A percentile compares a stretch with the other conserved stretches of the same genome.
These are phyloP conservation scores for Tipula lateralis DNA, from an alignment of 2,888 invertebrate species.

Conservation along the genomic window DNA sequence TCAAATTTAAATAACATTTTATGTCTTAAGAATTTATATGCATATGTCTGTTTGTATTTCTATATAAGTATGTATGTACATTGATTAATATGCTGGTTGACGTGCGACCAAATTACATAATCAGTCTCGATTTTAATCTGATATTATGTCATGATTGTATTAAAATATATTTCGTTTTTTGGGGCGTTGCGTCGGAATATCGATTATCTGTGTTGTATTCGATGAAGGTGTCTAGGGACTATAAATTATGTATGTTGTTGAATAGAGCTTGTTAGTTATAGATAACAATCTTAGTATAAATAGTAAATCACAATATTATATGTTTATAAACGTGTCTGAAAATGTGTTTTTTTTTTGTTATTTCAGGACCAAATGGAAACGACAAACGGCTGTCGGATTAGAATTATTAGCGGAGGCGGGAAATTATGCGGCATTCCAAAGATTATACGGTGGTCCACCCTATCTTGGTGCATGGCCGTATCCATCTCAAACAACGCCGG, in stretches of 20 bases:
- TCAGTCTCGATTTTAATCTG: background rate
- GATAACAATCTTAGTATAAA: background rate
- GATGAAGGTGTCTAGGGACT: background rate
- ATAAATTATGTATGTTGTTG: background rate
- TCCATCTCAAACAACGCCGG: constrained; percentile 58
- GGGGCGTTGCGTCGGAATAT: background rate
- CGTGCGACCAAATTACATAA: background rate
- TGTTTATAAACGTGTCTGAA: background rate
- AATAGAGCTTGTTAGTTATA: background rate
- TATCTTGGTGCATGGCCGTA: constrained; percentile 61
- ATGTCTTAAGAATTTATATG: background rate
- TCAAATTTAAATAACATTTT: background rate
- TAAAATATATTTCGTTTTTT: background rate
- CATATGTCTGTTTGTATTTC: background rate
- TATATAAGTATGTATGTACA: background rate
- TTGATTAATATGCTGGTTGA: background rate
- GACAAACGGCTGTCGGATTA: constrained; percentile 95
- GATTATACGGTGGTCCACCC: constrained; percentile 76
- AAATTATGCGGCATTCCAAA: constrained; percentile 97
- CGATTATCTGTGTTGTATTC: background rate
- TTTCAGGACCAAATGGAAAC: constrained; percentile 93
- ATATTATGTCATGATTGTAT: background rate
- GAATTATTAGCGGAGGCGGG: constrained; percentile 96
- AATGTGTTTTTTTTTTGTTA: constrained; percentile 31
- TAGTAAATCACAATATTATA: background rate